Evolutionary conservation across 2,797 vertebrate genomes (phyloP).

Genomic region (Myripristis jacobus): DNA sequence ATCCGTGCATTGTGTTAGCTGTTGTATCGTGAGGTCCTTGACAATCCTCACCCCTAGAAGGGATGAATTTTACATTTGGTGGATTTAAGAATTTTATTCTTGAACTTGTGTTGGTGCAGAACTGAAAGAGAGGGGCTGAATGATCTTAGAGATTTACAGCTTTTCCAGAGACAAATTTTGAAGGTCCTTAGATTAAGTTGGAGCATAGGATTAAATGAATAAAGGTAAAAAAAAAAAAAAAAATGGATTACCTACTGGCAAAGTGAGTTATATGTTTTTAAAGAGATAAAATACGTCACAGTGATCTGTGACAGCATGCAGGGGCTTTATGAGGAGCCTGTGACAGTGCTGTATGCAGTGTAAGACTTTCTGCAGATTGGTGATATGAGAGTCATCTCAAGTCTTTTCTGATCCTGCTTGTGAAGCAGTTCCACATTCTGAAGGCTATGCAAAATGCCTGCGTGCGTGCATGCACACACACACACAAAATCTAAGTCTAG

Average conservation of each 20-base stretch:
- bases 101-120: not conserved
- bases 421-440: constrained; percentile 53
- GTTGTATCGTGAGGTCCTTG: too few relatives aligned
- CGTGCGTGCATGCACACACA: constrained; percentile 8
- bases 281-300: constrained; percentile 9
- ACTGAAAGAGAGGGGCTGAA: not conserved
- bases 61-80: not conserved
- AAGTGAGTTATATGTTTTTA: not conserved
- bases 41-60: too few relatives aligned
- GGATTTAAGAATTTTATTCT: not conserved
- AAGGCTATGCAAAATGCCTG: constrained; percentile 50
- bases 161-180: not conserved
- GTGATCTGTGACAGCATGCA: constrained; percentile 51
- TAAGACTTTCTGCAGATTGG: constrained; percentile 60
- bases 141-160: not conserved
- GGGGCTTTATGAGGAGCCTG: constrained; percentile 36
- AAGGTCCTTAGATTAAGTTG: not conserved
- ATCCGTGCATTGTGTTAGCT: too few relatives aligned
- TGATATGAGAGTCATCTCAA: constrained; percentile 65
- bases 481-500: constrained; percentile 8
- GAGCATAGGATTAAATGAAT: not conserved
- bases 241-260: too few relatives aligned
- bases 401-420: constrained; percentile 53
- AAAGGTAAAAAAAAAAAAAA: not conserved
- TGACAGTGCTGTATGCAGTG: constrained; percentile 61